Evolutionary conservation across 2,888 invertebrate genomes (phyloP), one percentile per base, ranked within the genome.

Genomic region (Torymus auratus): DNA sequence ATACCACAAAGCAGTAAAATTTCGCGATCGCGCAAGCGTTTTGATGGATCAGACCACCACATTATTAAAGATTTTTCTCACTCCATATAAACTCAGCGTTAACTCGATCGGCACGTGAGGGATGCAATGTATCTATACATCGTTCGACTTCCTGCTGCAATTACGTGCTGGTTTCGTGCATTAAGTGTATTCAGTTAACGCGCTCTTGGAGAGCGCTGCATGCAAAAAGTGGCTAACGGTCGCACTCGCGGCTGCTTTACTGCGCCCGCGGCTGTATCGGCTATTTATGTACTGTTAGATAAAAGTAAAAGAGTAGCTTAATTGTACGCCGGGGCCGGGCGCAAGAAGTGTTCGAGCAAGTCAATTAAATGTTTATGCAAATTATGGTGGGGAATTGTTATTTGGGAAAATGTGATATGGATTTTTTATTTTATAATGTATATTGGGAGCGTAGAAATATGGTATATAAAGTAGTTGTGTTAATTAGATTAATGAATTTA

Each of bases 1-100:
- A 28, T 56, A 65, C 61, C 20, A 23, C 10, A 23, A 58, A 60
- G 62, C n/a, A 56, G 23, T 78, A 71, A 78, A 77, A 64, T 55
- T 55, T 69, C 12, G 15, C 53, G 14, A 56, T 52, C 14, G 7
- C 41, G 14, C 41, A 14, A 13, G 50, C 28, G 28, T 69, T 62
- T 62, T 56, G 50, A 74, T 56, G 50, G 74, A 74, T 61, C 52
- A 17, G 28, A 28, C 28, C 28, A 28, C 28, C 28, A 28, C 28
- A 28, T 28, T 2, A 4, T 28, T 28, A 28, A 28, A 28, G 7
- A 28, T 28, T 28, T 28, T 28, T 28, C 7, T 28, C 28, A 28
- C 28, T 28, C 28, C 7, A 28, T 2, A 28, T 28, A 28, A 28
- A 28, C 28, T 1, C 28, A 4, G 28, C 28, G 28, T 28, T 28